These are phyloP conservation scores for Xestia rhomboidea DNA, from an alignment of 2,888 invertebrate species.

Conservation along the genomic window DNA sequence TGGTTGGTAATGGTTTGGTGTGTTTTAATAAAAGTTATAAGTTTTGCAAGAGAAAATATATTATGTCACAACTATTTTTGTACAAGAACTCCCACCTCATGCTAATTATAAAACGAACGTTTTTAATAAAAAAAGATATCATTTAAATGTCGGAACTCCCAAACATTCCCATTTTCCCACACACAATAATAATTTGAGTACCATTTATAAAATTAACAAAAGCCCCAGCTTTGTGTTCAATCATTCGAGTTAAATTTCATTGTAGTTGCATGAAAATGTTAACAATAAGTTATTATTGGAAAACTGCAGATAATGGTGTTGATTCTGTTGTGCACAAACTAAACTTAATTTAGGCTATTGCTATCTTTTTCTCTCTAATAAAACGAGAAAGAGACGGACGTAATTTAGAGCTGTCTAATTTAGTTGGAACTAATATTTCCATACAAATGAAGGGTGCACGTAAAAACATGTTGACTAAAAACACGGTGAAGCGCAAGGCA, in stretches of 20 bases:
- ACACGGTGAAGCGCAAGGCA: no score
- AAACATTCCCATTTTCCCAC: conserved; percentile 12
- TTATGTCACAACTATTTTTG: no score
- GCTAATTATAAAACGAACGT: neutral
- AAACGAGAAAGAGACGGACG: no score
- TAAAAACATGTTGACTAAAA: no score
- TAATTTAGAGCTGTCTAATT: no score
- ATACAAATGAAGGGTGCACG: no score
- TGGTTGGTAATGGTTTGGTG: neutral
- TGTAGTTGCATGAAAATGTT: conserved; percentile 48
- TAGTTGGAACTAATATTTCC: no score
- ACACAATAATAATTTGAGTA: conserved; percentile 42
- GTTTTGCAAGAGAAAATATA: neutral
- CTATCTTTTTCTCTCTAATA: no score
- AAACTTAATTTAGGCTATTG: no score
- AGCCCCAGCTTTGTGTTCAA: conserved; percentile 44
- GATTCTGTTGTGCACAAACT: no score
- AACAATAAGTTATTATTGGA: conserved; percentile 35
- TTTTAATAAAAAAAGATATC: conserved; percentile 13
- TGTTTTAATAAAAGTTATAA: neutral
- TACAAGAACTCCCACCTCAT: neutral
- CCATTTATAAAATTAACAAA: conserved; percentile 54
- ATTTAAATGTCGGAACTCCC: conserved; percentile 12
- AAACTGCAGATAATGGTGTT: conserved; percentile 24
- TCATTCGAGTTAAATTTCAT: conserved; percentile 46